phyloP scores from a whole-genome alignment of 2,888 invertebrate genomes.

The Clunio marinus region DNA sequence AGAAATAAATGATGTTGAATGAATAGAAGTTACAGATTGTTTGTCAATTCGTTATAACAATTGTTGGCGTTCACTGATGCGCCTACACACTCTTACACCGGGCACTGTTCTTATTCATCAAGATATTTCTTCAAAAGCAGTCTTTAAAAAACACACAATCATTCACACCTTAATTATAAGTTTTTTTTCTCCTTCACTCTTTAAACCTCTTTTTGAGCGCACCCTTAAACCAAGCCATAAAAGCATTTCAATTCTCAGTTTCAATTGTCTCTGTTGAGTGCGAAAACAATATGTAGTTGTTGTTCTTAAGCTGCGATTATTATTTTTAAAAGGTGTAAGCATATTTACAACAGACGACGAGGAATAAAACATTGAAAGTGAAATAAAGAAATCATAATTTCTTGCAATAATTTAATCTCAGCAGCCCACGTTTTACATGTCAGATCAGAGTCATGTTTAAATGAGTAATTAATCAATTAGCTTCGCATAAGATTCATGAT shows the following conservation, averaged over 20 bases:
- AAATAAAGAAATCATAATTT: not conserved
- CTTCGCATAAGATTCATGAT: conserved; percentile 5
- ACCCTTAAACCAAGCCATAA: conserved; percentile 27
- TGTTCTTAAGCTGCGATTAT: not conserved
- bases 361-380: conserved; percentile 1
- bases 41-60: not conserved
- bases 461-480: conserved; percentile 38
- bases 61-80: not conserved
- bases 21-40: not conserved
- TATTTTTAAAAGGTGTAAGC: conserved; percentile 14
- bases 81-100: not conserved
- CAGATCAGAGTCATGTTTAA: conserved; percentile 19
- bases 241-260: conserved; percentile 7
- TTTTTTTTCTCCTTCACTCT: not conserved
- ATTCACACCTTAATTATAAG: conserved; percentile 34
- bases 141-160: conserved; percentile 1
- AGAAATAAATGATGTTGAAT: not conserved
- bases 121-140: not conserved
- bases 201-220: conserved; percentile 12
- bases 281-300: not conserved
- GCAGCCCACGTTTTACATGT: conserved; percentile 12
- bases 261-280: conserved; percentile 13
- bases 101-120: conserved; percentile 1
- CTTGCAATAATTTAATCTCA: not conserved
- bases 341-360: not conserved